Evolutionary conservation across 2,113 vertebrate genomes (phyloP), one percentile per base, ranked within the genome.

Genomic region (Thryonomys swinderianus): DNA sequence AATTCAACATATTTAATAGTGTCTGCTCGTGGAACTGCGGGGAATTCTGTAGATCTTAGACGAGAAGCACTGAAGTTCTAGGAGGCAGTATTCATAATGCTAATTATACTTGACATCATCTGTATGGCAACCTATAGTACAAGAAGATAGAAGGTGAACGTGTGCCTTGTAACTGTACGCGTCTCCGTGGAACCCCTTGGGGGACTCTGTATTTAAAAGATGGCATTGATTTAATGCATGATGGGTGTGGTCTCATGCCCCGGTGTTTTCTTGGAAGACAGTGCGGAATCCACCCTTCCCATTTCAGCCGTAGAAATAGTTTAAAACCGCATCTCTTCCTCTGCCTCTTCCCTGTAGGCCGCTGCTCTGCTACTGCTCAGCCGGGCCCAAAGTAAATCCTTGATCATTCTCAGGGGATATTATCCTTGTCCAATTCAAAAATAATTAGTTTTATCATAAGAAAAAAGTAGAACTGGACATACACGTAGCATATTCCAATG

Each of bases 1-100:
- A 95, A 91, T 94, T 95, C 96, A 95, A 80, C 91, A 71, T 89
- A 93, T 78, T 92, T 95, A 88, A 78, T 95, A 78, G 64, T 85
- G 74, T 80, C 92, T 93, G 90, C 64, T 95, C 7, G 1, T 34
- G 53, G 62, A 89, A 57, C 34, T 61, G 40, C 17, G 0, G 91
- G 45, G 71, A 92, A 84, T 81, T 95, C 69, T 66, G 55, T 92
- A 81, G 62, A 57, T 93, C 85, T 93, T 71, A 53, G 21, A 66
- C 21, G 76, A 91, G 85, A 79, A 88, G 67, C 37, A 48, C 88
- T 67, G 88, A 64, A 66, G 57, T 79, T 93, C 85, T 79, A 71
- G n/a, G 83, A 93, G 84, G 82, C 66, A 55, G 57, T 66, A 92
- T 85, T 82, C 51, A 55, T 91, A 73, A 71, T 80, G 86, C 82